Conservation (phyloP, 2,888 invertebrate genomes). For the Gortyna flavago region DNA sequence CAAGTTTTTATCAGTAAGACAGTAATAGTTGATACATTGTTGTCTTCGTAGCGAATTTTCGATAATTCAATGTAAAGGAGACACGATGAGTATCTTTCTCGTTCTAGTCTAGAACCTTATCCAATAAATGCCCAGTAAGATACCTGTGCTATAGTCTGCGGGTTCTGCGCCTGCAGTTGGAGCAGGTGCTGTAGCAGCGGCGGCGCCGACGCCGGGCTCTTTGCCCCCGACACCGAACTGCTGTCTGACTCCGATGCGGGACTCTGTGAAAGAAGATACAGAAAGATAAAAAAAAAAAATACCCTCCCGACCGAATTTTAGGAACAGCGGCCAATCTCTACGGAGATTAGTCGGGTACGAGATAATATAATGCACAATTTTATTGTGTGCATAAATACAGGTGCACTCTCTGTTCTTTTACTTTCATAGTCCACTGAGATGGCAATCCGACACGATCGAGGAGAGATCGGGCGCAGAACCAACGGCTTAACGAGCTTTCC, state of each 20-base stretch:
- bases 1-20: background rate
- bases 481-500: too few relatives aligned
- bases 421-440: too few relatives aligned
- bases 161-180: constrained; percentile 85
- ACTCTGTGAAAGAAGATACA: constrained; percentile 84
- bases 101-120: background rate
- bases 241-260: constrained; percentile 93
- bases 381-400: too few relatives aligned
- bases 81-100: background rate
- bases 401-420: too few relatives aligned
- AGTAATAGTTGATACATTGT: background rate
- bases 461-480: too few relatives aligned
- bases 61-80: background rate
- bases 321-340: too few relatives aligned
- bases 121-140: background rate
- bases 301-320: too few relatives aligned
- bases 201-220: constrained; percentile 87
- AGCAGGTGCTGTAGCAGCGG: constrained; percentile 85
- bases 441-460: too few relatives aligned
- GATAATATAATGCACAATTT: too few relatives aligned
- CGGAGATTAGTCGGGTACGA: too few relatives aligned
- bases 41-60: background rate
- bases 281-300: background rate
- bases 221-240: constrained; percentile 90
- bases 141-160: constrained; percentile 88